Percentiles rank a stretch among this genome's conserved stretches.
Evolutionary conservation across 1,140 invertebrate genomes (phyloP).

Genomic region (Bemisia tabaci): DNA sequence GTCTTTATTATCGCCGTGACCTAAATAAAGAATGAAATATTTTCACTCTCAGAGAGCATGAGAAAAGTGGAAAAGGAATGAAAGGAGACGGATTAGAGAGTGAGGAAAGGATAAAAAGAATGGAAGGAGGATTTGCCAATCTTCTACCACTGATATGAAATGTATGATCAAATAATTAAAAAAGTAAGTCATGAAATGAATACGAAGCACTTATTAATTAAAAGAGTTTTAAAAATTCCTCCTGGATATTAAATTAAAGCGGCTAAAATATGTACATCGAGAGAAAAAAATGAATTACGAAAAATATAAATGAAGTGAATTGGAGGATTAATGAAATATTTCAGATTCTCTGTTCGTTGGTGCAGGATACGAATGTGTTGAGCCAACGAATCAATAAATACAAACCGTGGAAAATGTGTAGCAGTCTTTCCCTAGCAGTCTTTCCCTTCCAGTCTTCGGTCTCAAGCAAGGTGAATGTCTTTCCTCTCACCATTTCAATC

Average conservation of each 20-base stretch:
- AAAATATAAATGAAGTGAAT: not conserved
- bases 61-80: not conserved
- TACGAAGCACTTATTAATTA: not conserved
- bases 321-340: not conserved
- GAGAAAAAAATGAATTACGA: not conserved
- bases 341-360: not conserved
- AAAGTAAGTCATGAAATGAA: not conserved
- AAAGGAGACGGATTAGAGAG: not conserved
- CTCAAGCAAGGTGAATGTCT: not conserved
- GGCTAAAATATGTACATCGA: not conserved
- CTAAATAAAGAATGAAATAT: not conserved
- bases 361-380: not conserved
- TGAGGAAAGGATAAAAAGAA: not conserved
- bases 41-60: not conserved
- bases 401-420: not conserved
- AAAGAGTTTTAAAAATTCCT: not conserved
- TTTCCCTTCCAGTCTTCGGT: not conserved
- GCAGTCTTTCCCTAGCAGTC: not conserved
- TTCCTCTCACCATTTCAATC: not conserved
- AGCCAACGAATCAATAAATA: not conserved
- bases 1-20: not conserved
- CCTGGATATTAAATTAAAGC: not conserved
- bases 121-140: not conserved
- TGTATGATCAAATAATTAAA: not conserved
- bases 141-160: not conserved